Evolutionary conservation across 2,797 vertebrate genomes (phyloP), one percentile per base, ranked within the genome.

Genomic region (Enteromius thamalakanensis): DNA sequence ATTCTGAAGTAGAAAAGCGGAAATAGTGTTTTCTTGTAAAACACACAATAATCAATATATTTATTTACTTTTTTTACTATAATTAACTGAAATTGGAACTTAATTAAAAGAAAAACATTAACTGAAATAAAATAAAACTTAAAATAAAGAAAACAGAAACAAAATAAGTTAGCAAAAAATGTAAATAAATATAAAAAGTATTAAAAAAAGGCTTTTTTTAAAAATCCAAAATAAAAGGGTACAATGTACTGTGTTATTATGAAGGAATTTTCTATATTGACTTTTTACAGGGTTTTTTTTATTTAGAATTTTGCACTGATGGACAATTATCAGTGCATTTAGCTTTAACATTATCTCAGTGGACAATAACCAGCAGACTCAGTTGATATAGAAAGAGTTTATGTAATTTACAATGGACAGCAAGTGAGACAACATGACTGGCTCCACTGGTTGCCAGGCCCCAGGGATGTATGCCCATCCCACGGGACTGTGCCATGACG

Each of bases 361-460:
- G 23, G 26, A 32, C 26, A 17, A 78, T 6, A 11, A 45, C 15
- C 15, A 40, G 32, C 32, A 45, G 47, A 62, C 14, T 34, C 29
- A 10, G 47, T 23, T 53, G 47, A 29, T 69, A 17, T 34, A 69
- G 26, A 40, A 45, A 32, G 21, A 69, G 23, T 10, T 23, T 2
- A 77, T 60, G 32, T 21, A 6, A 55, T 45, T 76, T 68, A 23
- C 70, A 70, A 62, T 60, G 51, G 62, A n/a, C 49, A 23, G 42
- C 29, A 32, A 42, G 34, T n/a, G 8, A 65, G 40, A 37, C 40
- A n/a, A 21, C 80, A 68, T 11, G 29, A 67, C 34, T 76, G 72
- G 81, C 26, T 82, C 55, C 62, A 42, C 78, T 79, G 74, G 78
- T 64, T 86, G 86, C 79, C 49, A 83, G 65, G 32, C 72, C 75